Conservation (phyloP, 2,113 vertebrate species). For the Ibidorhyncha struthersii region DNA sequence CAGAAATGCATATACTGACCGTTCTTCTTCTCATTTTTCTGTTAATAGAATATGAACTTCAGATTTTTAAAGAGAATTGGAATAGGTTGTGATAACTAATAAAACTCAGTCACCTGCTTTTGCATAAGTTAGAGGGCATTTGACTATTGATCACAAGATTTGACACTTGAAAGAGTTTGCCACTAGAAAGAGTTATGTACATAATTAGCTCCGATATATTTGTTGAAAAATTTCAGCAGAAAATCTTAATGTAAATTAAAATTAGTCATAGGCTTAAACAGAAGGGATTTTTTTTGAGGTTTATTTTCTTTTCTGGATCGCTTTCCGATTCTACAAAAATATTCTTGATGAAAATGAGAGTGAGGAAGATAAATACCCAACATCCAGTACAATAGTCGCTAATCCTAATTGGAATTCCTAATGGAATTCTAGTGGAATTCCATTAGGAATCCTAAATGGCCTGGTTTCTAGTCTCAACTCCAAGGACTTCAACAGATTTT, state of each 20-base stretch:
- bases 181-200: not conserved
- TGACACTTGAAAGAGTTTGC: not conserved
- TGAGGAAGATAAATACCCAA: not conserved
- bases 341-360: not conserved
- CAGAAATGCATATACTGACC: not conserved
- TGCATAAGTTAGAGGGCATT: not conserved
- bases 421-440: too few relatives aligned
- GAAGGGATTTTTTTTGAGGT: not conserved
- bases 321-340: not conserved
- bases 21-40: not conserved
- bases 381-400: not conserved
- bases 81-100: not conserved
- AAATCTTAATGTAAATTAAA: not conserved
- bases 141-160: not conserved
- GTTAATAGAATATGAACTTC: not conserved
- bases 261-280: not conserved
- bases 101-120: not conserved
- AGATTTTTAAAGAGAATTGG: not conserved
- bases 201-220: not conserved
- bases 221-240: not conserved
- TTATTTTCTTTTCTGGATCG: not conserved
- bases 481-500: not conserved
- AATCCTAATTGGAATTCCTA: not conserved
- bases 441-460: too few relatives aligned
- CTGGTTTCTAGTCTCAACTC: not conserved